A percentile compares a stretch with the other conserved stretches of the same genome.
phyloP scores from a whole-genome alignment of 2,797 vertebrate genomes.

The Acanthopagrus latus region DNA sequence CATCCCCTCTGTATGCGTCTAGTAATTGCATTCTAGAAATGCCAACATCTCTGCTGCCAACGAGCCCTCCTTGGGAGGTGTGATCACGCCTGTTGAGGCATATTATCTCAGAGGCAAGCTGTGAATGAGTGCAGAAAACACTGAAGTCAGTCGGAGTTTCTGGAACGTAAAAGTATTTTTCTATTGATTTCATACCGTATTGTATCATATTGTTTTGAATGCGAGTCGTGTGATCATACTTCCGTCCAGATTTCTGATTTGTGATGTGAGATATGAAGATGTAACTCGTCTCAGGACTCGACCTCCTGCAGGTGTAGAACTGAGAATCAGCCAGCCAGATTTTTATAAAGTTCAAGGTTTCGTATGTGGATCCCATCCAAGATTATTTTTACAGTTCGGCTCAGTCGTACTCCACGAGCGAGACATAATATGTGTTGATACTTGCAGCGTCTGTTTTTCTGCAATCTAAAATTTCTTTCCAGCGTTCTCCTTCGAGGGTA shows the following conservation, averaged over 20 bases:
- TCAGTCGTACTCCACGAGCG: not conserved
- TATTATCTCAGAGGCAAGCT: conserved; percentile 82
- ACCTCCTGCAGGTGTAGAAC: not conserved
- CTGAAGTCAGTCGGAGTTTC: conserved; percentile 67
- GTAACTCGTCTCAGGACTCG: not conserved
- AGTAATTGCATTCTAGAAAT: conserved; percentile 84
- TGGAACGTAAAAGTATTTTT: conserved; percentile 51
- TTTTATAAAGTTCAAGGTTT: not conserved
- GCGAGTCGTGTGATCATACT: not conserved
- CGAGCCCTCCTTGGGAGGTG: conserved; percentile 81
- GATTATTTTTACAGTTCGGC: not conserved
- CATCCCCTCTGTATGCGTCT: conserved; percentile 75
- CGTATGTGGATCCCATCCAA: not conserved
- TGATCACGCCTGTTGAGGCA: conserved; percentile 81
- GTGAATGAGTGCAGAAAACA: conserved; percentile 79
- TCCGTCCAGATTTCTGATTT: not conserved
- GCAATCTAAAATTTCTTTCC: conserved; percentile 21
- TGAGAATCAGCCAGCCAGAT: not conserved
- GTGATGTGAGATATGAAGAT: not conserved
- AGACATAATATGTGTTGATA: not conserved
- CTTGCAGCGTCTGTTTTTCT: conserved; percentile 20
- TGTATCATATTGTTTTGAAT: not conserved
- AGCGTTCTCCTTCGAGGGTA: conserved; percentile 3
- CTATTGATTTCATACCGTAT: conserved; percentile 45
- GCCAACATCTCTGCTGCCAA: conserved; percentile 77